Evolutionary conservation across 2,888 invertebrate genomes (phyloP).

Genomic region (Machimus atricapillus): DNA sequence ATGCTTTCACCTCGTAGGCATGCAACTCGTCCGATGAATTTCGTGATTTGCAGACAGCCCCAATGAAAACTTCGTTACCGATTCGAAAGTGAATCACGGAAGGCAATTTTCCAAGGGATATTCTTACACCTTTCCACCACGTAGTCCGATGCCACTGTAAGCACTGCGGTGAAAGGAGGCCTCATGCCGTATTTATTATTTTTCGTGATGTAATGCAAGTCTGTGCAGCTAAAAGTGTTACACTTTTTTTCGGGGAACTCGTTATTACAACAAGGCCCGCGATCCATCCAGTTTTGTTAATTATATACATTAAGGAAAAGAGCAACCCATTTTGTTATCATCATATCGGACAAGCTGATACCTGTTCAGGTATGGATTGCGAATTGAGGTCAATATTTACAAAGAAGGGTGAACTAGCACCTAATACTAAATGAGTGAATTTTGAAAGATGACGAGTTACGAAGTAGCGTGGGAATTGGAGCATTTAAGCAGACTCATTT

Average conservation of each 20-base stretch:
- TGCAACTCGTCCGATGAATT: conserved; percentile 4
- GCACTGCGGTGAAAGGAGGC: neutral
- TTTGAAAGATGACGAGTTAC: neutral
- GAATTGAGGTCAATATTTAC: neutral
- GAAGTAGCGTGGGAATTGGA: neutral
- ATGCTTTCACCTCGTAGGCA: conserved; percentile 28
- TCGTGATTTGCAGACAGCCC: neutral
- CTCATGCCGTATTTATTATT: neutral
- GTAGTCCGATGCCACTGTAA: neutral
- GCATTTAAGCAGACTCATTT: neutral
- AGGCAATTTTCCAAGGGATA: neutral
- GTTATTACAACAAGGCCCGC: neutral
- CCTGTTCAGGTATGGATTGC: neutral
- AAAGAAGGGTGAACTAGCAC: neutral
- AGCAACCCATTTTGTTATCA: neutral
- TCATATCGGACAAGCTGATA: neutral
- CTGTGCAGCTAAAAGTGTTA: neutral
- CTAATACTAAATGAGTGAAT: neutral
- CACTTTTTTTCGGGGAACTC: neutral
- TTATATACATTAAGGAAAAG: neutral
- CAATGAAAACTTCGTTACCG: neutral
- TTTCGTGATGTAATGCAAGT: neutral
- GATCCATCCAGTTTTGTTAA: neutral
- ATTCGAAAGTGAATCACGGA: conserved; percentile 16
- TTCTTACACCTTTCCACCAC: neutral